A percentile compares a stretch with the other conserved stretches of the same genome.
phyloP scores from a whole-genome alignment of 2,797 vertebrate genomes.

The Macroramphosus scolopax region DNA sequence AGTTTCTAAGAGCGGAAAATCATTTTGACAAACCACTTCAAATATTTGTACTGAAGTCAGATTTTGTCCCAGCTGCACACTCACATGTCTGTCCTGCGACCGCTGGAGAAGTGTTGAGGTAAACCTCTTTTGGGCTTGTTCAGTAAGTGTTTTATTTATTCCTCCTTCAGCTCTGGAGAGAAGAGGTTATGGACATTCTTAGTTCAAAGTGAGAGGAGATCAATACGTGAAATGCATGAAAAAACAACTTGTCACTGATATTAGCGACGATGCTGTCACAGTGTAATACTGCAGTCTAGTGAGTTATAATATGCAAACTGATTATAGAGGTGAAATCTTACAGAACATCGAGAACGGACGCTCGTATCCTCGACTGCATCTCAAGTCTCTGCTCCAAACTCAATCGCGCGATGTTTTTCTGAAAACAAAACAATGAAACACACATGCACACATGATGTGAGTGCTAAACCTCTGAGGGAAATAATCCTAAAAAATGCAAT shows the following conservation, averaged over 20 bases:
- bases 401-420: slow-evolving; percentile 72
- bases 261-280: too few relatives aligned
- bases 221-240: too few relatives aligned
- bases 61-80: slow-evolving; percentile 13
- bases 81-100: slow-evolving; percentile 66
- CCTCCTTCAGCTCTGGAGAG: slow-evolving; percentile 70
- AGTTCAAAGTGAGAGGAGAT: too few relatives aligned
- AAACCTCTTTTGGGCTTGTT: slow-evolving; percentile 30
- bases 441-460: too few relatives aligned
- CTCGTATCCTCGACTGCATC: slow-evolving; percentile 70
- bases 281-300: not conserved
- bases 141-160: slow-evolving; percentile 46
- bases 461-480: too few relatives aligned
- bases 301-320: too few relatives aligned
- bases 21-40: too few relatives aligned
- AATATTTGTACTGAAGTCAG: too few relatives aligned
- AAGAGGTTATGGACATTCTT: slow-evolving; percentile 4
- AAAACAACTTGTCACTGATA: too few relatives aligned
- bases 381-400: slow-evolving; percentile 67
- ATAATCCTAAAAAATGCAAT: too few relatives aligned
- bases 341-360: slow-evolving; percentile 78
- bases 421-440: slow-evolving; percentile 30
- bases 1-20: too few relatives aligned
- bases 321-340: too few relatives aligned
- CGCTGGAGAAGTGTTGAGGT: slow-evolving; percentile 46